Base-by-base conservation (phyloP, 2,797 vertebrate genomes). In the Mergus octosetaceus region DNA sequence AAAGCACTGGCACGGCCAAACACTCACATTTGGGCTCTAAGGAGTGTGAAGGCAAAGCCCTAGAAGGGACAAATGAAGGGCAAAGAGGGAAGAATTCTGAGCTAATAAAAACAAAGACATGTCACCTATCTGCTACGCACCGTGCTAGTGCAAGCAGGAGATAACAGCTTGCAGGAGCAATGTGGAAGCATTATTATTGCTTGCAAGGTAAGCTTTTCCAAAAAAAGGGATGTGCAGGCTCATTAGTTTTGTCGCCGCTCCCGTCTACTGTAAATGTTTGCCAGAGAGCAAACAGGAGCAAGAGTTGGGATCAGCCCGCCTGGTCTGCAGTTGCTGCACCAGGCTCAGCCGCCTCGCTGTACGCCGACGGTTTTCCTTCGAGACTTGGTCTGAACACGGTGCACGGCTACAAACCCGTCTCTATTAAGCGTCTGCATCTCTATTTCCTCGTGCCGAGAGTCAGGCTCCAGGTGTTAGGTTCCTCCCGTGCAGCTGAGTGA, bases 321-420 rank as follows among this genome's bases (percentile, higher is more conserved):
- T 58, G 41, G 11, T 54, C 43, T 75, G 79, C 65, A 38, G 16
- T 34, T 39, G 41, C 34, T 54, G 53, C 57, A 47, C 0, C 0
- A 0, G 69, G 45, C 19, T 81, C 13, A 2, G 24, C 34, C 47
- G 25, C 1, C 0, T 8, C 7, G 1, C n/a, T 47, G 30, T 3
- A 76, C n/a, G 15, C 22, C 58, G 22, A 43, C 15, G 28, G 21
- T 78, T 60, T 34, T 56, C 73, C 32, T 66, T 16, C 24, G 39
- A 21, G 58, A 68, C 1, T 36, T 0, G 1, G 6, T 36, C 22
- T 77, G 66, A 75, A 39, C 3, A 7, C 0, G 0, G 11, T 0
- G 0, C 69, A 87, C 47, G 88, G 73, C 21, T 20, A 82, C 47
- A 68, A 91, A 79, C 28, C 3, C 28, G 30, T 21, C 68, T 47